Evolutionary conservation across 2,113 vertebrate species (phyloP).

Genomic region (Falcunculus frontatus): DNA sequence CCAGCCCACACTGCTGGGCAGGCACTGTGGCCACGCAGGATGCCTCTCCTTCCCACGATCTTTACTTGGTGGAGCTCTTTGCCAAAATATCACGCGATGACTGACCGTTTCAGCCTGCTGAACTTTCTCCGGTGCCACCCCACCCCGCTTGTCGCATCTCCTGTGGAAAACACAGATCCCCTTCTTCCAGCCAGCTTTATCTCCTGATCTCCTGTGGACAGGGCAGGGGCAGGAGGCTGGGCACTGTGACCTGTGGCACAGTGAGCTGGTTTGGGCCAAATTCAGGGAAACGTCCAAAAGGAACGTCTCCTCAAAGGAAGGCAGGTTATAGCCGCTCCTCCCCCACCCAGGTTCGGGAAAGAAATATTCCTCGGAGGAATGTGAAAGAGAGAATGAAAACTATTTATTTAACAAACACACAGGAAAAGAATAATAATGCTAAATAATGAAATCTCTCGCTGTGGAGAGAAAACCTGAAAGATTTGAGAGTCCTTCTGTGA

Average conservation of each 20-base stretch:
- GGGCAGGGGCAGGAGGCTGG: background rate
- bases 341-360: no score
- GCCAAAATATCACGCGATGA: background rate
- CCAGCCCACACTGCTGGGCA: background rate
- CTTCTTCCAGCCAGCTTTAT: background rate
- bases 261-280: no score
- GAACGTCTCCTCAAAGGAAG: no score
- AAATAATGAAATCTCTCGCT: no score
- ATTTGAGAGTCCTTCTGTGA: no score
- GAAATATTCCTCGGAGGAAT: no score
- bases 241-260: rapidly evolving
- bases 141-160: background rate
- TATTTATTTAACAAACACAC: no score
- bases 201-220: background rate
- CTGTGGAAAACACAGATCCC: background rate
- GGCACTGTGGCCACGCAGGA: background rate
- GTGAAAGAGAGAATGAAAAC: no score
- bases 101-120: background rate
- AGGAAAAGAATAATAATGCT: no score
- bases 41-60: background rate
- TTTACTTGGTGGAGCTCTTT: background rate
- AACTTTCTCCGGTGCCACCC: background rate
- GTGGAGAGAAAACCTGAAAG: no score
- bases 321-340: no score
- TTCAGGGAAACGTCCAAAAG: no score